A percentile compares a stretch with the other conserved stretches of the same genome.
Conservation (phyloP, 2,113 vertebrate species). For the Rhinichthys klamathensis region DNA sequence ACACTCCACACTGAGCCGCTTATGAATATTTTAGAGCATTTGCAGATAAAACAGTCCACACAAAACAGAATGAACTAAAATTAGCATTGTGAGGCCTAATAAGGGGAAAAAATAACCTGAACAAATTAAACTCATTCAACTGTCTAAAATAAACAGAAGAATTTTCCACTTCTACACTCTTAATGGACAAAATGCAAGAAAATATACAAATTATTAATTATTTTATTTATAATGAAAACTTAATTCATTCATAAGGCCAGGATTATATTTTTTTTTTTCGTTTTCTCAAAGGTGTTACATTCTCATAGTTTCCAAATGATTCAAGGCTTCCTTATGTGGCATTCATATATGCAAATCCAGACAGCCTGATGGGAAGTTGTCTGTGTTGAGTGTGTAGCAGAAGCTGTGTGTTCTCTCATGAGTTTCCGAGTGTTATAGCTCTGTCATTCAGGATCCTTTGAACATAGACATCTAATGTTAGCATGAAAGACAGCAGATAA, state of each 20-base stretch:
- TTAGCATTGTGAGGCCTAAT: not conserved
- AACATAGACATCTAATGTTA: constrained; percentile 8
- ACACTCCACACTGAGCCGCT: not conserved
- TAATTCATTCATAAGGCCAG: not conserved
- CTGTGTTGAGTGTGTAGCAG: not conserved
- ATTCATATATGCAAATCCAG: not conserved
- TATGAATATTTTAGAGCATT: constrained; percentile 28
- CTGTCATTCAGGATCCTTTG: not conserved
- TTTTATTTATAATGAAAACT: constrained; percentile 1
- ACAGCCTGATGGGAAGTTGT: not conserved
- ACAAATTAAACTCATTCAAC: not conserved
- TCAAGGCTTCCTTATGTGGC: not conserved
- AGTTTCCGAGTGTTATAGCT: not conserved
- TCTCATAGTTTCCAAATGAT: not conserved
- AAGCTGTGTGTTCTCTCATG: not conserved
- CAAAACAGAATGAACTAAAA: not conserved
- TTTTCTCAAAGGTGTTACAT: not conserved
- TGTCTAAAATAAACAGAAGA: not conserved
- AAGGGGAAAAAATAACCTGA: not conserved
- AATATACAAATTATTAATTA: not conserved
- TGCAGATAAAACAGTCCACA: not conserved
- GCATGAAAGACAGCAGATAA: constrained; percentile 48
- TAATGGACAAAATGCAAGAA: not conserved
- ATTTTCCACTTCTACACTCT: not conserved
- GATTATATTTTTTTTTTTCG: too few species aligned